Base-by-base conservation (phyloP, 2,113 vertebrate species). In the Strix aluco region DNA sequence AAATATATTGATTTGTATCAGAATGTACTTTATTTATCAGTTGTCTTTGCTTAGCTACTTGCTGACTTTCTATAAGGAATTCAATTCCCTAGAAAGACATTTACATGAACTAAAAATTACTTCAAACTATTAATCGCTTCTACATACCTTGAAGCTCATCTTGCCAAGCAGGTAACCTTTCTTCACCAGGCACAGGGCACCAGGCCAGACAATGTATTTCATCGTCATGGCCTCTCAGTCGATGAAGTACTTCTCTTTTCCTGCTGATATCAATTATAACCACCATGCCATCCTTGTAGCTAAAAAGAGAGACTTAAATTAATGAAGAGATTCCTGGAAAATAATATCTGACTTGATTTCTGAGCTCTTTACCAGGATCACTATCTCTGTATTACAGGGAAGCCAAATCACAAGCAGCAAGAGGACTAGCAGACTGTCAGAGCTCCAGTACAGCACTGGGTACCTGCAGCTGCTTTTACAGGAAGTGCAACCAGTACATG, bases 281-380 rank as follows among this genome's bases (percentile, higher is more conserved):
- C 71, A 99, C 99, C 97, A 99, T 99, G 88, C 99, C 99, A 80
- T 99, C 99, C 97, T 99, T 99, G 97, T 99, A 99, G 80, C 99
- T 99, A 75, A 58, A 97, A 96, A 57, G 10, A 65, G 89, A 94
- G 57, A 86, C n/a, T 77, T 38, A 67, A 61, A 67, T 81, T 88
- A 89, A 74, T 8, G 2, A 66, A 81, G 16, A 54, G 8, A 67
- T 73, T 40, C 49, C 87, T 26, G 26, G 18, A 85, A 44, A 92
- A 40, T 58, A 70, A n/a, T 19, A 81, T 1, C 10, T 8, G 8
- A 80, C 21, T 38, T 0, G 2, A 46, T 77, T 70, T 58, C n/a
- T 1, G 6, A 44, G 38, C 67, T 61, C 29, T n/a, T 88, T 73
- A 65, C 17, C 23, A 77, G 38, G 63, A 63, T 57, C 30, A 15